phyloP scores from a whole-genome alignment of 1,140 invertebrate species.

The Bicyclus anynana region DNA sequence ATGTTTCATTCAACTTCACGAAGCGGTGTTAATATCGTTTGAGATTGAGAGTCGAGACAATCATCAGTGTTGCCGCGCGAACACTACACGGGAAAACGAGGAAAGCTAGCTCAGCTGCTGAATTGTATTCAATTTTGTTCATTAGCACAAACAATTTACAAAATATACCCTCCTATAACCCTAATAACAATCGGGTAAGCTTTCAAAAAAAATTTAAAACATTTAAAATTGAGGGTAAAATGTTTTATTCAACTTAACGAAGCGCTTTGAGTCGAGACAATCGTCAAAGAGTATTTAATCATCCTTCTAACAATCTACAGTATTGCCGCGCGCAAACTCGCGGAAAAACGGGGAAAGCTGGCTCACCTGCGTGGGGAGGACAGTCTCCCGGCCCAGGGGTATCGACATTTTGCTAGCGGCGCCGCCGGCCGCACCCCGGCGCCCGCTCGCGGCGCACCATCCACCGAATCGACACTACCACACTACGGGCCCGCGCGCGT shows the following conservation, averaged over 20 bases:
- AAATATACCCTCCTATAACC: too few species aligned
- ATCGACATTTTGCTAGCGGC: slow-evolving; percentile 75
- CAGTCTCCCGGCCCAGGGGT: slow-evolving; percentile 71
- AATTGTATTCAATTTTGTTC: too few species aligned
- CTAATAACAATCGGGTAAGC: too few species aligned
- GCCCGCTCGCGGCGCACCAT: slow-evolving; percentile 66
- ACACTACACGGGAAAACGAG: slow-evolving; percentile 34
- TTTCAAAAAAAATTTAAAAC: not conserved
- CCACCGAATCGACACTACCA: slow-evolving; percentile 61
- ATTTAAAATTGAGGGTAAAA: not conserved
- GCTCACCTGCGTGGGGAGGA: slow-evolving; percentile 70
- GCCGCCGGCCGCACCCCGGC: slow-evolving; percentile 72
- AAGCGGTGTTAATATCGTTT: not conserved
- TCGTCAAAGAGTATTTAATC: too few species aligned
- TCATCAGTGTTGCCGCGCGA: slow-evolving; percentile 21
- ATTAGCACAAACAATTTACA: too few species aligned
- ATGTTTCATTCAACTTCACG: not conserved
- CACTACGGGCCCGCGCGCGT: slow-evolving; percentile 48
- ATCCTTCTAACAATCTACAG: too few species aligned
- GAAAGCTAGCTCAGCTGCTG: too few species aligned
- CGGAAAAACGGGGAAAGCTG: slow-evolving; percentile 41
- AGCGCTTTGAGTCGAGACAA: slow-evolving; percentile 3
- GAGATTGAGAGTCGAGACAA: too few species aligned
- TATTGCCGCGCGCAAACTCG: slow-evolving; percentile 26
- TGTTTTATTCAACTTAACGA: not conserved